A percentile compares a stretch with the other conserved stretches of the same genome.
phyloP scores from a whole-genome alignment of 2,888 invertebrate genomes.

The Drosophila testacea region DNA sequence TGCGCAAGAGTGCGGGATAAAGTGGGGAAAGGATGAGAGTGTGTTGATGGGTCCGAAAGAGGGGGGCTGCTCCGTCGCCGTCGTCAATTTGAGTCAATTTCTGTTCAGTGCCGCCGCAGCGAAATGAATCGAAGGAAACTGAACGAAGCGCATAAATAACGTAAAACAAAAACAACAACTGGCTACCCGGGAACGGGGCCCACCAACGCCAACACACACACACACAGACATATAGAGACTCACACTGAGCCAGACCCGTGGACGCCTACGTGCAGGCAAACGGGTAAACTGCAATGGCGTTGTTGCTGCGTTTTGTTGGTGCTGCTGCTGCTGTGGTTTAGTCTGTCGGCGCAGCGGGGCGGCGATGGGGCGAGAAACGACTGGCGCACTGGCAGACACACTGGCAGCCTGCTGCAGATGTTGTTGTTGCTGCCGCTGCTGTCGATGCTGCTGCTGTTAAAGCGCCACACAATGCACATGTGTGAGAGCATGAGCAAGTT shows the following conservation, averaged over 20 bases:
- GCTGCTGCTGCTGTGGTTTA: conserved; percentile 33
- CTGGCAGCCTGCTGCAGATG: conserved; percentile 68
- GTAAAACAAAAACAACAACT: conserved; percentile 56
- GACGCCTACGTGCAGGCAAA: conserved; percentile 46
- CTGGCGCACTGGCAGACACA: conserved; percentile 79
- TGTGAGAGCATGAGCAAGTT: conserved; percentile 31
- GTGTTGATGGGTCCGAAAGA: not conserved
- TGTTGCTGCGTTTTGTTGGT: conserved; percentile 24
- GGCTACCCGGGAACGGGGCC: conserved; percentile 65
- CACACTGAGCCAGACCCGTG: conserved; percentile 37
- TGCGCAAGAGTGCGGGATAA: not conserved
- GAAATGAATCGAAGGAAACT: conserved; percentile 77
- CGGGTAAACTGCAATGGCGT: conserved; percentile 65
- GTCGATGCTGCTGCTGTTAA: conserved; percentile 46
- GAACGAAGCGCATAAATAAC: conserved; percentile 79
- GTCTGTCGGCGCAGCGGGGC: conserved; percentile 29
- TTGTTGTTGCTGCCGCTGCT: conserved; percentile 20
- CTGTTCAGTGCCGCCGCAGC: conserved; percentile 61
- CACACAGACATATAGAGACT: conserved; percentile 12
- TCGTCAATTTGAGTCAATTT: conserved; percentile 79
- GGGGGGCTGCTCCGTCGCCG: conserved; percentile 31
- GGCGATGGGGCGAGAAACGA: conserved; percentile 45
- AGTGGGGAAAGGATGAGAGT: not conserved
- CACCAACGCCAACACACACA: conserved; percentile 69
- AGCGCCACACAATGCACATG: conserved; percentile 63